Evolutionary conservation across 2,888 invertebrate species (phyloP).

Genomic region (Pharmacophagus antenor): DNA sequence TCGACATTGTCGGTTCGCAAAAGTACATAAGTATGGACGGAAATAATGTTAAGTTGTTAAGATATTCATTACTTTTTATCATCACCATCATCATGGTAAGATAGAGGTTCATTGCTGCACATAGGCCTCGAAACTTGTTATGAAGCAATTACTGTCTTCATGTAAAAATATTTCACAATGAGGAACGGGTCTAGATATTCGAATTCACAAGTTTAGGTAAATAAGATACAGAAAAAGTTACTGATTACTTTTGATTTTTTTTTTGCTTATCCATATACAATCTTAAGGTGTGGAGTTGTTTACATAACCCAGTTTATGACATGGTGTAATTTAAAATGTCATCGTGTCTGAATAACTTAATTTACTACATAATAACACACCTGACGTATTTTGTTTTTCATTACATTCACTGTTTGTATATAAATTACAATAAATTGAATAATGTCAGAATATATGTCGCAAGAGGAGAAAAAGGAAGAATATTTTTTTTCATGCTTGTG

Average conservation of each 20-base stretch:
- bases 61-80: too few relatives aligned
- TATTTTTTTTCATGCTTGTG: neutral
- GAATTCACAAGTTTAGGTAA: too few relatives aligned
- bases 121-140: too few relatives aligned
- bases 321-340: neutral
- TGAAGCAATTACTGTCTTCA: too few relatives aligned
- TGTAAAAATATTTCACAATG: too few relatives aligned
- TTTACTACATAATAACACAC: constrained; percentile 16
- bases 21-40: too few relatives aligned
- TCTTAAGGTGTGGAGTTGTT: too few relatives aligned
- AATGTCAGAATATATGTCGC: constrained; percentile 11
- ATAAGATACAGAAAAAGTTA: neutral
- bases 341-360: constrained; percentile 17
- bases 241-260: neutral
- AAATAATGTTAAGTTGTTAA: too few relatives aligned
- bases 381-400: constrained; percentile 22
- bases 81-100: too few relatives aligned
- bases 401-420: constrained; percentile 4
- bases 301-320: neutral
- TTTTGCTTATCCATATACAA: neutral
- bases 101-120: too few relatives aligned
- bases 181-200: too few relatives aligned
- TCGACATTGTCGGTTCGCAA: too few relatives aligned
- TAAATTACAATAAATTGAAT: constrained; percentile 21
- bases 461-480: neutral